phyloP scores from a whole-genome alignment of 1,140 invertebrate species.

The Heterodera carotae region DNA sequence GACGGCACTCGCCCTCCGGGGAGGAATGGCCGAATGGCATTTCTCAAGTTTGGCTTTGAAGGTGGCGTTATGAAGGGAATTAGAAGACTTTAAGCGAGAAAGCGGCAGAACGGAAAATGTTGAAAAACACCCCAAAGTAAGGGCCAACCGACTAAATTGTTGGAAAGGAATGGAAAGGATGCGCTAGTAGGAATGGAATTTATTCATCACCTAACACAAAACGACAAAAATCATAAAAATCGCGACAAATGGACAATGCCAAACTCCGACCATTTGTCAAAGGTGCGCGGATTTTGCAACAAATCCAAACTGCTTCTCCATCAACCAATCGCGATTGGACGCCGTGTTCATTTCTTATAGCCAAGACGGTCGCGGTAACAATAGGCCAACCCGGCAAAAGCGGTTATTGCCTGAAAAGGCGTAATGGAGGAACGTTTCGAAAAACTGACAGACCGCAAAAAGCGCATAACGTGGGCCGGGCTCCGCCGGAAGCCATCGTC shows the following conservation, averaged over 20 bases:
- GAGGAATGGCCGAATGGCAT: too few relatives aligned
- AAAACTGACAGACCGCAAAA: background rate
- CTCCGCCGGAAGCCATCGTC: background rate
- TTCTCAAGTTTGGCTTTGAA: background rate
- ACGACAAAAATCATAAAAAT: background rate
- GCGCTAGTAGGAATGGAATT: background rate
- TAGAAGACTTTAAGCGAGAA: background rate
- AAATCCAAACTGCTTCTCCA: background rate
- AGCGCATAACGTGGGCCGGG: background rate
- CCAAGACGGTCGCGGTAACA: background rate
- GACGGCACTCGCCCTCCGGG: too few relatives aligned
- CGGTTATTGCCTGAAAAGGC: background rate
- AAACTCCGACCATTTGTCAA: background rate
- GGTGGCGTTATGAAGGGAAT: background rate
- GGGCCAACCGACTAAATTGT: background rate
- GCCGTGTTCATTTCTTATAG: background rate
- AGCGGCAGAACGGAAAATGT: background rate
- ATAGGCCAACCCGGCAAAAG: background rate
- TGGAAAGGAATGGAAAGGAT: background rate
- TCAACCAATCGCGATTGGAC: too few relatives aligned
- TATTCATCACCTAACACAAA: background rate
- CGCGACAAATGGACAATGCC: too few relatives aligned
- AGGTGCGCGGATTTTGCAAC: background rate
- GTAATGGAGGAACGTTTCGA: background rate
- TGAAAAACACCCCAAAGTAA: background rate